Conservation (phyloP, 1,140 invertebrate genomes). For the Zaprionus nigranus region DNA sequence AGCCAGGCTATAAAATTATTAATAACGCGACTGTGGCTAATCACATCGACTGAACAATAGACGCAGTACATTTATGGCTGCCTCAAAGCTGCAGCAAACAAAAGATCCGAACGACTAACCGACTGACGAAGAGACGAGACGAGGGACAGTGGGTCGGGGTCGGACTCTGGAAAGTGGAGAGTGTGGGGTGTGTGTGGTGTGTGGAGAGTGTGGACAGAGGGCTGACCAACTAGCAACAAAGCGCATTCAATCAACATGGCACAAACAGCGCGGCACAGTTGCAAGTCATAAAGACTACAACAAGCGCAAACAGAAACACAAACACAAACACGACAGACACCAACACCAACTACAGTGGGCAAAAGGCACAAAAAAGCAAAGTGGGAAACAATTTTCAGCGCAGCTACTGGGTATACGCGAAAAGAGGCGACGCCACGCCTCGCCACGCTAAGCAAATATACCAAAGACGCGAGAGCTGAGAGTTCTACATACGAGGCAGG, state of each 20-base stretch:
- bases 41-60: conserved; percentile 43
- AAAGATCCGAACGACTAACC: conserved; percentile 29
- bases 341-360: not conserved
- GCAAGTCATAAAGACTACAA: conserved; percentile 79
- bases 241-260: conserved; percentile 72
- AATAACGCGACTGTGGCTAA: conserved; percentile 49
- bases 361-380: conserved; percentile 12
- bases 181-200: too few species aligned
- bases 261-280: conserved; percentile 71
- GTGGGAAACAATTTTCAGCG: conserved; percentile 45
- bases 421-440: conserved; percentile 67
- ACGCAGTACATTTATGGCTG: conserved; percentile 38
- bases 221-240: conserved; percentile 62
- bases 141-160: not conserved
- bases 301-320: conserved; percentile 40
- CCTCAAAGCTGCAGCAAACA: conserved; percentile 25
- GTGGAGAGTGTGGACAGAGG: not conserved
- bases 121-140: conserved; percentile 11
- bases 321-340: conserved; percentile 33
- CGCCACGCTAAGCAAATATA: conserved; percentile 73
- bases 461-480: conserved; percentile 46
- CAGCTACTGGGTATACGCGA: conserved; percentile 75
- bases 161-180: not conserved
- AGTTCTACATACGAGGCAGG: conserved; percentile 50
- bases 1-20: conserved; percentile 45